These are phyloP conservation scores for Peromyscus melanophrys DNA, from an alignment of 2,797 vertebrate genomes.

Conservation along the genomic window DNA sequence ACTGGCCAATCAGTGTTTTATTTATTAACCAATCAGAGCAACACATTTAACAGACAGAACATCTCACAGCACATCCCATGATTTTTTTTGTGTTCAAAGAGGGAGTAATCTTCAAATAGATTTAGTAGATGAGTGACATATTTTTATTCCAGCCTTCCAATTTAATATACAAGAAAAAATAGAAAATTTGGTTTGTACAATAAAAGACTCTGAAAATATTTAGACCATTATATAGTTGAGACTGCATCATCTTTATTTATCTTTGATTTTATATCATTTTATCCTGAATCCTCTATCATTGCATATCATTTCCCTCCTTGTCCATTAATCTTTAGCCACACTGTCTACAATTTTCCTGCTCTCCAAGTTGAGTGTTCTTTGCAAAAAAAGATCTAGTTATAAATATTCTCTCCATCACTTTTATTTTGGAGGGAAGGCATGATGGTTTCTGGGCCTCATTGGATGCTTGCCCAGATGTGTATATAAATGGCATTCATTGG, in stretches of 20 bases:
- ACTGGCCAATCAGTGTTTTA: too few species aligned
- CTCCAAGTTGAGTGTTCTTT: not conserved
- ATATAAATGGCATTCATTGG: not conserved
- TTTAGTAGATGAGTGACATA: conserved; percentile 2
- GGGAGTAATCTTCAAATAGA: conserved; percentile 8
- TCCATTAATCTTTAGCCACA: not conserved
- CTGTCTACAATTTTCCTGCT: not conserved
- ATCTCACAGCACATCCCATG: too few species aligned
- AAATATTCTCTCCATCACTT: not conserved
- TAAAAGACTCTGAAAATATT: conserved; percentile 46
- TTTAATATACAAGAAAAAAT: conserved; percentile 5
- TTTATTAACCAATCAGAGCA: too few species aligned
- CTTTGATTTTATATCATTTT: conserved; percentile 57
- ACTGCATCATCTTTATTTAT: conserved; percentile 11
- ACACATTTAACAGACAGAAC: too few species aligned
- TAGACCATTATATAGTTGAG: conserved; percentile 20
- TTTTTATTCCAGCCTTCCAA: conserved; percentile 26
- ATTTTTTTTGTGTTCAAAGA: conserved; percentile 14
- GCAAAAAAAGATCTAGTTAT: conserved; percentile 17
- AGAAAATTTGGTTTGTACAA: not conserved
- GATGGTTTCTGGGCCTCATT: not conserved
- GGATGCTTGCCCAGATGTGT: not conserved
- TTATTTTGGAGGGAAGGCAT: not conserved
- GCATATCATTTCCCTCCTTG: not conserved
- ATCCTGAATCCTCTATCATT: not conserved